Evolutionary conservation across 2,797 vertebrate species (phyloP), one percentile per base, ranked within the genome.

Genomic region (Macropus fuliginosus): DNA sequence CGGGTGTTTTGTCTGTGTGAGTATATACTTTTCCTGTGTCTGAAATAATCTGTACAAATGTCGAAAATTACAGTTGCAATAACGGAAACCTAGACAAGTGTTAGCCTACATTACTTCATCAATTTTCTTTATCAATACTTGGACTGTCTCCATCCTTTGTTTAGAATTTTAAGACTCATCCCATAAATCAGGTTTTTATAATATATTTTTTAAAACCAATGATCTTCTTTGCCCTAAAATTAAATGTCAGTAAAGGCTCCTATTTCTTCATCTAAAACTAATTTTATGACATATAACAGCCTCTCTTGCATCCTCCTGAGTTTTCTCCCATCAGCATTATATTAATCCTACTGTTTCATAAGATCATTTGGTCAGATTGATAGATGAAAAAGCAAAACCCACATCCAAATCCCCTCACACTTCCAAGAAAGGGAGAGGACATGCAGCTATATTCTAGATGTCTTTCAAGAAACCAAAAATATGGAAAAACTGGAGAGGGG

Each of bases 1-100:
- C 95, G 98, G 97, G 98, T 98, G 98, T 98, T 98, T 97, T 98
- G 97, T 98, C 95, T 96, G 96, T 97, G 97, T 97, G 97, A 98
- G 98, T 97, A 98, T 98, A 98, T 98, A 98, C 97, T 98, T 98
- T 98, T 97, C 97, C 97, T 98, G 97, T 98, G 98, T 98, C 98
- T 96, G 97, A 98, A 95, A 97, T 98, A 98, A 98, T 96, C 98
- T 98, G 98, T 98, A 98, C 98, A 98, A 97, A 97, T 97, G 98
- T 98, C 98, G 96, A 95, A 98, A 98, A 97, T 98, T 98, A 97
- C 98, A 98, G 97, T 98, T 98, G 98, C 98, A 98, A 98, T 98
- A 98, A 98, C 97, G 98, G 97, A 97, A 97, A 98, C 97, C 98
- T 98, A 98, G 98, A 98, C 96, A 98, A 97, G 97, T 96, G 95